Base-by-base conservation (phyloP, 2,888 invertebrate species). In the Metallyticus violacea region DNA sequence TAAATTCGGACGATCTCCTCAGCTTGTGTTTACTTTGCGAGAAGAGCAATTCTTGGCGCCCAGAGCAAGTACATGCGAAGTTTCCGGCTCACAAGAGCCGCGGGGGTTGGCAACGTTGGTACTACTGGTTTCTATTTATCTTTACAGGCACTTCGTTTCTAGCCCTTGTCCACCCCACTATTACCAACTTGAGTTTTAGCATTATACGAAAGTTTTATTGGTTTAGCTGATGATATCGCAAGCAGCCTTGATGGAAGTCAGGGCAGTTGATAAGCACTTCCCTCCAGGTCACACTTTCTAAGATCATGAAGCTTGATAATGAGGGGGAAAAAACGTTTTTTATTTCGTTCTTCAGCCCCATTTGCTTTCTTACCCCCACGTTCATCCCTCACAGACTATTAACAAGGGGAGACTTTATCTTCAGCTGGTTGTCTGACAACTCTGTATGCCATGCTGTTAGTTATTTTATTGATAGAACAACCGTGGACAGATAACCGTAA, bases 231-330 rank as follows among this genome's bases (percentile, higher is more conserved):
- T 62, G 40, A 15, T 62, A 62, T 62, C 40, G 22, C 15, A 4
- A n/a, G 22, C 40, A 15, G 40, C 40, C n/a, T 15, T 62, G 40
- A 62, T 62, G 40, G 40, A 62, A 22, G 15, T 62, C 9, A 62
- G 15, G 40, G 40, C 22, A 62, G 40, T 62, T 62, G n/a, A n/a
- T n/a, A n/a, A n/a, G n/a, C 9, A 62, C 40, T 62, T 62, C 40
- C 40, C 40, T 62, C 22, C 40, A 26, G 27, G 82, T 82, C 82
- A 82, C 76, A 81, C 82, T 82, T 27, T 82, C 76, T 82, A 3
- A 82, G 82, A 82, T 82, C 40, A 26, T 81, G 40, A 30, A 76
- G 76, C 62, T 7, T 76, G 82, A 82, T 82, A 82, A 82, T 27
- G 76, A 6, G 26, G 29, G 25, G 25, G 40, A 25, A 30, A 40